Evolutionary conservation across 2,113 vertebrate species (phyloP).

Genomic region (Eublepharis macularius): DNA sequence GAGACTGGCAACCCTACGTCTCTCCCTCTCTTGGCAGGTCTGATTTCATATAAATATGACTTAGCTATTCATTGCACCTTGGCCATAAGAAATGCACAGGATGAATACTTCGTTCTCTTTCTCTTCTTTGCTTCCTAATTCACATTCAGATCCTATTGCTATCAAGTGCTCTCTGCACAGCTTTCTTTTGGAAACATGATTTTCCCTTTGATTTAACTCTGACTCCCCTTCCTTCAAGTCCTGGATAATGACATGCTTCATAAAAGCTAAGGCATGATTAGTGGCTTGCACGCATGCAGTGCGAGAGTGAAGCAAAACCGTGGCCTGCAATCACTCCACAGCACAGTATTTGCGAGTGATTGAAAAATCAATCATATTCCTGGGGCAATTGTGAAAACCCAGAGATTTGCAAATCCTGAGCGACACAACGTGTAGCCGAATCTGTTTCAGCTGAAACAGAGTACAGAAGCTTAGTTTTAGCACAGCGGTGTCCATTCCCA

Average conservation of each 20-base stretch:
- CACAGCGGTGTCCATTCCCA: neutral
- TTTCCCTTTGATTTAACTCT: neutral
- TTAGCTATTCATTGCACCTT: constrained; percentile 13
- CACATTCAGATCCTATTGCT: rapidly evolving
- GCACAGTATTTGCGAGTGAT: neutral
- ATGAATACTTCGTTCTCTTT: neutral
- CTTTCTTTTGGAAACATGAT: neutral
- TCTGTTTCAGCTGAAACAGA: neutral
- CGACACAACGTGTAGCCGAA: neutral
- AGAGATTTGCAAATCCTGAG: neutral
- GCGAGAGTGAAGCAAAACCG: constrained; percentile 6
- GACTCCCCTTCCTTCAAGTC: neutral
- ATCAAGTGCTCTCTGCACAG: neutral
- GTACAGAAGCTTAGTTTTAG: neutral
- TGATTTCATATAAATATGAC: neutral
- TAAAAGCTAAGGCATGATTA: constrained; percentile 9
- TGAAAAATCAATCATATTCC: neutral
- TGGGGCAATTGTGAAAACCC: neutral
- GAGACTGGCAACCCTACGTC: too few relatives aligned
- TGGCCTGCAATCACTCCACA: neutral
- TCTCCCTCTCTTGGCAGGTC: neutral
- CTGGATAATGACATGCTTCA: neutral
- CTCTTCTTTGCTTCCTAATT: rapidly evolving
- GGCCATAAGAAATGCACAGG: neutral
- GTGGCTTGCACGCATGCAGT: constrained; percentile 6